Base-by-base conservation (phyloP, 2,113 vertebrate genomes). In the Saccopteryx bilineata region DNA sequence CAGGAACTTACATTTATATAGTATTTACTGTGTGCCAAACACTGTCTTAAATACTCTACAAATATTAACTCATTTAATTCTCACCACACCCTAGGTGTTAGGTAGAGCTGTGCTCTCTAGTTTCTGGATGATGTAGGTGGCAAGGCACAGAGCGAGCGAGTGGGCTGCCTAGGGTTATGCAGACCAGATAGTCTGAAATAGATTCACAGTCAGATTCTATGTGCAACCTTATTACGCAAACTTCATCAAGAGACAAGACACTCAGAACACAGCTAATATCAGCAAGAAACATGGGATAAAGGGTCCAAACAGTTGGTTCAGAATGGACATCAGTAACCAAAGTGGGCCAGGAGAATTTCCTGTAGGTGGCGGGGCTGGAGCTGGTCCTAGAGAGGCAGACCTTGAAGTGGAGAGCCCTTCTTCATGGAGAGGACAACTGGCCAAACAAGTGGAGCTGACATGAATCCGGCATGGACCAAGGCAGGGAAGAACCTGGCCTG, bases 11-110 rank as follows among this genome's bases (percentile, higher is more conserved):
- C 3, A 80, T 89, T 54, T 83, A 24, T 24, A 13, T 75, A 21
- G 12, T 33, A 72, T 91, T 93, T 86, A 60, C 48, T 84, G 21
- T 31, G 18, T 87, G 24, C 58, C 65, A 66, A 66, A 75, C 8
- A 52, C 21, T 78, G 11, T 33, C 74, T 28, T 75, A 60, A 86
- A 12, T 50, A 39, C 68, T 86, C 15, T 56, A n/a, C 74, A 19
- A 21, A 28, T 79, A 81, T 81, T 61, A 94, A 52, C 26, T 84
- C 28, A 66, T 83, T 96, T 78, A 84, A 76, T 85, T 95, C 82
- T 90, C 21, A 63, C 46, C 39, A 15, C 17, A 48, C 21, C 17
- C 14, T 76, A 48, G 58, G 50, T 58, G 13, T 71, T 48, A 90
- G 66, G 50, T 60, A 26, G 14, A 24, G 3, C 24, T 84, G 84